Base-by-base conservation (phyloP, 2,888 invertebrate genomes). In the Hypomecis atomaria region DNA sequence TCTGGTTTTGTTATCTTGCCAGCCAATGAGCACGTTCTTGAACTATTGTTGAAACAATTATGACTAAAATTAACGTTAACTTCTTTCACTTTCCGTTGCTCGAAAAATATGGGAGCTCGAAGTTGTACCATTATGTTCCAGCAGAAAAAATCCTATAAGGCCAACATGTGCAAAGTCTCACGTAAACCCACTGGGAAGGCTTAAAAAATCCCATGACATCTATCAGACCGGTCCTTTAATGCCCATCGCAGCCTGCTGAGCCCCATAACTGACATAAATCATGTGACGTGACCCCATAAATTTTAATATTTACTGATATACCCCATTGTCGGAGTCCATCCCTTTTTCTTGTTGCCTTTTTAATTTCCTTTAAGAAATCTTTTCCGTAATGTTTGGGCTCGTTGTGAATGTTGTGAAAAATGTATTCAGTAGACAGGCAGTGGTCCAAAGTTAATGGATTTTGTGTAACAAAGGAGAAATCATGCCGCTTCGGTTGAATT, bases 251-350 rank as follows among this genome's bases (percentile, higher is more conserved):
- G 59, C 61, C 64, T 63, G 54, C 58, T 66, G 62, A 59, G 67
- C 48, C 65, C 63, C 66, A 67, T 65, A 68, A 56, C 70, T 62
- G 56, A 43, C 65, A 71, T 71, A 70, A 65, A 66, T 71, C 66
- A 64, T 33, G 40, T 38, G 49, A 62, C 65, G 65, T 62, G 68
- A 61, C 65, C 65, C 55, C 65, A 65, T 71, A 65, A 59, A 63
- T 71, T 63, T 67, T 62, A 69, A 71, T 71, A 69, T 67, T 62
- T 55, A 59, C 64, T 64, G 59, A 58, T 59, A 55, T 59, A 59
- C 54, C 54, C 59, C 55, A 64, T 64, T 55, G 64, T 64, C 34
- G 45, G 13, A 59, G 50, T 50, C 49, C 50, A 50, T 64, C 59
- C 59, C 49, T 59, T 56, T 50, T 52, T 56, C 55, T 55, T 59